These are phyloP conservation scores for Lophochroa leadbeateri DNA, from an alignment of 2,113 vertebrate species.

Conservation along the genomic window DNA sequence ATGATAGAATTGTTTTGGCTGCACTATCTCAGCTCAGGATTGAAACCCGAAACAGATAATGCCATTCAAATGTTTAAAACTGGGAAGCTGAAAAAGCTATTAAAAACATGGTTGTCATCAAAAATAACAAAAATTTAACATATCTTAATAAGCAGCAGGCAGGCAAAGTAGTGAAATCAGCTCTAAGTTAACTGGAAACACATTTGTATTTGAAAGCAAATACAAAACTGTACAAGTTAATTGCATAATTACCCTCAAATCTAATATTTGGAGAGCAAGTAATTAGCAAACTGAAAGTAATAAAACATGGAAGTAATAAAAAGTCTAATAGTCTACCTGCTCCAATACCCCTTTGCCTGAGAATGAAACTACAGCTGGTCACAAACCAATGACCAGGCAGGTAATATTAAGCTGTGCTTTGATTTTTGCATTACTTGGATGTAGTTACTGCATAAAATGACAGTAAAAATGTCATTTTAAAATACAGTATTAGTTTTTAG, in stretches of 20 bases:
- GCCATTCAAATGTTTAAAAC: not conserved
- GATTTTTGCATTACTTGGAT: not conserved
- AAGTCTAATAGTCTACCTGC: not conserved
- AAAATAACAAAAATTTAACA: not conserved
- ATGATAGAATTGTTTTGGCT: constrained; percentile 7
- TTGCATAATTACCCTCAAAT: not conserved
- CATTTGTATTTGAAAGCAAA: not conserved
- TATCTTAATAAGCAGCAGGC: not conserved
- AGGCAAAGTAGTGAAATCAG: not conserved
- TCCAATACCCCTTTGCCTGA: not conserved
- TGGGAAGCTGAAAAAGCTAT: not conserved
- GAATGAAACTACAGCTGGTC: not conserved
- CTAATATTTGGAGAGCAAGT: constrained; percentile 5
- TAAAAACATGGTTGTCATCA: not conserved
- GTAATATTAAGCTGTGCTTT: not conserved
- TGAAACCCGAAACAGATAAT: not conserved
- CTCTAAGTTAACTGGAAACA: not conserved
- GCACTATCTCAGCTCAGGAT: not conserved
- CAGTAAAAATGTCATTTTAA: not conserved
- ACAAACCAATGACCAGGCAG: not conserved
- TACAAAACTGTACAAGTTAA: not conserved
- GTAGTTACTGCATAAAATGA: not conserved
- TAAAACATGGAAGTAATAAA: not conserved
- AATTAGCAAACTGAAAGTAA: not conserved
- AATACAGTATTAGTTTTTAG: constrained; percentile 27